Conservation (phyloP, 2,888 invertebrate species). For the Polydrusus pterygomalis region DNA sequence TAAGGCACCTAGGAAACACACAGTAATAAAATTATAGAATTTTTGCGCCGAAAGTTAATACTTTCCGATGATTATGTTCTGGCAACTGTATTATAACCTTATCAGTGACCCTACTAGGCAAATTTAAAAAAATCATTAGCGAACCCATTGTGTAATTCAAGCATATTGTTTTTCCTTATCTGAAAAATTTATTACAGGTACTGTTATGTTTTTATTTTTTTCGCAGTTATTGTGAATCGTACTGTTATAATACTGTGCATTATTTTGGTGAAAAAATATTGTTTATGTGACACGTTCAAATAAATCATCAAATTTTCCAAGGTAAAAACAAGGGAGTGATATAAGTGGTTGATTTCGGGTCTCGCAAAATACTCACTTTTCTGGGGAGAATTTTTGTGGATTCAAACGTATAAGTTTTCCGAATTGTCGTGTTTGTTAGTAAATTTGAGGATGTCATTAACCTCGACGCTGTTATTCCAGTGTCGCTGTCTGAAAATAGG, state of each 20-base stretch:
- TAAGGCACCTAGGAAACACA: no score
- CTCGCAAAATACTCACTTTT: no score
- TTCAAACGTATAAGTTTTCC: neutral
- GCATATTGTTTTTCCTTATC: constrained; percentile 20
- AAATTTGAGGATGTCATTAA: neutral
- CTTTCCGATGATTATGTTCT: no score
- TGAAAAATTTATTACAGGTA: constrained; percentile 11
- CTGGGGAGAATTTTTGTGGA: no score
- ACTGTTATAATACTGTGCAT: neutral
- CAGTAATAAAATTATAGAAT: no score
- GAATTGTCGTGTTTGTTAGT: neutral
- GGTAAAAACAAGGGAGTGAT: no score
- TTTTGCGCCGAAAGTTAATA: no score
- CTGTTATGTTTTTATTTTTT: neutral
- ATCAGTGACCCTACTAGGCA: neutral
- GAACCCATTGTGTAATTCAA: constrained; percentile 13
- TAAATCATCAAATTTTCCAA: neutral
- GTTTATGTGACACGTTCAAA: neutral
- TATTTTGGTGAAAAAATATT: neutral
- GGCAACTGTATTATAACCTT: neutral
- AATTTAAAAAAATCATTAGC: constrained; percentile 26
- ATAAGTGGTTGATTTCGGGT: no score
- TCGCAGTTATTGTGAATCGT: neutral
- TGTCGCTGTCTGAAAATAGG: constrained; percentile 16
- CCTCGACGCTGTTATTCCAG: neutral